Conservation (phyloP, 1,140 invertebrate species). For the Cyrtorhinus lividipennis region DNA sequence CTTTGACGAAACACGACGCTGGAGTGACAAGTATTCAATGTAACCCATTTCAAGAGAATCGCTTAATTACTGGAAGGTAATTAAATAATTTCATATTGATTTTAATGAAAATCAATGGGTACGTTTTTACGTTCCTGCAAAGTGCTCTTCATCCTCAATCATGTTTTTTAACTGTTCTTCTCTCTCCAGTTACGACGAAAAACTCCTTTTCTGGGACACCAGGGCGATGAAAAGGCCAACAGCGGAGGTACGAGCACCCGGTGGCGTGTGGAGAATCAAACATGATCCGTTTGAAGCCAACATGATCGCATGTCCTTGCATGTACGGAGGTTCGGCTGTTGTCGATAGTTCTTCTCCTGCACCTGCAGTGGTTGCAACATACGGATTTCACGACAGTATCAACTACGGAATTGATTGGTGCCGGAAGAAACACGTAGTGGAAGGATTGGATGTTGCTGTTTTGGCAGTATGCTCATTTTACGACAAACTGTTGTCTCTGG, state of each 20-base stretch:
- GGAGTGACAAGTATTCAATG: slow-evolving; percentile 74
- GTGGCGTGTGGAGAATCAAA: slow-evolving; percentile 80
- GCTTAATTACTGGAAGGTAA: slow-evolving; percentile 67
- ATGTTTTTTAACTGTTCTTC: too few species aligned
- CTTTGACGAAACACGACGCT: slow-evolving; percentile 41
- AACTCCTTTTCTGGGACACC: slow-evolving; percentile 63
- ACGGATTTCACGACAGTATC: slow-evolving; percentile 58
- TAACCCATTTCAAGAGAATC: slow-evolving; percentile 44
- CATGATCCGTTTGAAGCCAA: slow-evolving; percentile 47
- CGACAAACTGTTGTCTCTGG: slow-evolving; percentile 42
- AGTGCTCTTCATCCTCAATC: too few species aligned
- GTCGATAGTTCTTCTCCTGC: slow-evolving; percentile 31
- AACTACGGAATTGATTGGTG: slow-evolving; percentile 81
- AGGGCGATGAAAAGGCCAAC: slow-evolving; percentile 48
- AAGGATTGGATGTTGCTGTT: slow-evolving; percentile 28
- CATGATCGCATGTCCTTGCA: slow-evolving; percentile 62
- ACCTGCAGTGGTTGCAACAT: slow-evolving; percentile 35
- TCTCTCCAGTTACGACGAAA: slow-evolving; percentile 68
- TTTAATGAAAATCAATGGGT: too few species aligned
- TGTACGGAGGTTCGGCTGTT: slow-evolving; percentile 75
- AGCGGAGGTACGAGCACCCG: slow-evolving; percentile 41
- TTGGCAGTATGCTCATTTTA: slow-evolving; percentile 76
- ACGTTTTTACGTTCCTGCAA: too few species aligned
- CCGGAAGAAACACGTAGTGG: slow-evolving; percentile 27
- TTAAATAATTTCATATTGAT: too few species aligned